phyloP scores from a whole-genome alignment of 2,888 invertebrate genomes.

The Drosophila meridiana region DNA sequence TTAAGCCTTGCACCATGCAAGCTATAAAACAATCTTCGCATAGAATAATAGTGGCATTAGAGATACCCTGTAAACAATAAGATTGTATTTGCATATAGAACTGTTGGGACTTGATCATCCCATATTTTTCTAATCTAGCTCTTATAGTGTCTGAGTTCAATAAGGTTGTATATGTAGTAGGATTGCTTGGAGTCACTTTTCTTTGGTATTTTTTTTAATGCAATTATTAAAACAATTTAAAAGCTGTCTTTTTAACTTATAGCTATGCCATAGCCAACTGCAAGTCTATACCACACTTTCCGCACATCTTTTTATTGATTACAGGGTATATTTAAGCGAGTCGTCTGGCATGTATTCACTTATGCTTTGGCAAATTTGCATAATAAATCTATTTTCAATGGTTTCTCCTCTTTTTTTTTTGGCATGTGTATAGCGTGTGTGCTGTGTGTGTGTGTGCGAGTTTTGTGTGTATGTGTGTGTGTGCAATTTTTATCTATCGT shows the following conservation, averaged over 20 bases:
- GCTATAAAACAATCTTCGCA: constrained; percentile 15
- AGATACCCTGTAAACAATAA: constrained; percentile 18
- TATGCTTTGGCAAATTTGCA: constrained; percentile 75
- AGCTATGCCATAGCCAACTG: rapidly evolving
- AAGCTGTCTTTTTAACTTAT: neutral
- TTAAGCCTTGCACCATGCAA: constrained; percentile 55
- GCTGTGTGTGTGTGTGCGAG: constrained; percentile 12
- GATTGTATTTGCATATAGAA: neutral
- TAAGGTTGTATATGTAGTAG: too few species aligned
- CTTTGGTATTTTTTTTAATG: too few species aligned
- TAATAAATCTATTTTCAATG: constrained; percentile 82
- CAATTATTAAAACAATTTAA: too few species aligned
- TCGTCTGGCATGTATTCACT: constrained; percentile 63
- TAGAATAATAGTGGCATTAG: neutral
- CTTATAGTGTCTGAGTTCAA: neutral
- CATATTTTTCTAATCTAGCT: too few species aligned
- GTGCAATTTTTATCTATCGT: constrained; percentile 36
- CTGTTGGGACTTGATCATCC: too few species aligned
- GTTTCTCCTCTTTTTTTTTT: constrained; percentile 56
- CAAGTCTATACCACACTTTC: neutral
- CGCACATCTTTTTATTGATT: neutral
- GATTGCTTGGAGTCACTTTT: too few species aligned
- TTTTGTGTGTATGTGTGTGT: constrained; percentile 16
- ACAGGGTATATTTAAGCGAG: constrained; percentile 32
- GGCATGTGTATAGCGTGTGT: constrained; percentile 5